A percentile compares a stretch with the other conserved stretches of the same genome.
Conservation (phyloP, 2,113 vertebrate species). For the Desmodus rotundus region DNA sequence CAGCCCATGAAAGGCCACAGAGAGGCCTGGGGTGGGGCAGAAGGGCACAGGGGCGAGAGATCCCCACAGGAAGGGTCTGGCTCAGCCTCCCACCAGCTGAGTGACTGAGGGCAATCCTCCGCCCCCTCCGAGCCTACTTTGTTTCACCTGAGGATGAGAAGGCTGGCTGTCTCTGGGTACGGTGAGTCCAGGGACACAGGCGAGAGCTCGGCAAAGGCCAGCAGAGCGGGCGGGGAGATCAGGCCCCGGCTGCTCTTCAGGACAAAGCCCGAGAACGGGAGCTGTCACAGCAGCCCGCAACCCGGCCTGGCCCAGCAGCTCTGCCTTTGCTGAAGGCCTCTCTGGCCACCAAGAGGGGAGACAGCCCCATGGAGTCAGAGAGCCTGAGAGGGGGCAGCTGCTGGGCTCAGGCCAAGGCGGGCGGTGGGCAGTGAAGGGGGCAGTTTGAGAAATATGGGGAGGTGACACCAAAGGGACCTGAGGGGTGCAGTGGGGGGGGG, state of each 20-base stretch:
- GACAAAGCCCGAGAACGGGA: not conserved
- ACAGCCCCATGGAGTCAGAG: not conserved
- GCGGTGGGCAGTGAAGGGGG: accelerated
- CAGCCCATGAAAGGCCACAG: not conserved
- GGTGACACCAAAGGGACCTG: not conserved
- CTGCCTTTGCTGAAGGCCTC: not conserved
- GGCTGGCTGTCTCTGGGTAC: accelerated
- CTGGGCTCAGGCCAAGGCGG: not conserved
- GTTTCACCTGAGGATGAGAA: not conserved
- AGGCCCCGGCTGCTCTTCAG: not conserved
- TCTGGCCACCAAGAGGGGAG: not conserved
- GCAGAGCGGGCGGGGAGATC: not conserved
- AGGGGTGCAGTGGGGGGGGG: accelerated
- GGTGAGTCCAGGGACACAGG: not conserved
- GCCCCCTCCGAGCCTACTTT: not conserved
- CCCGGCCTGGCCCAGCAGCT: not conserved
- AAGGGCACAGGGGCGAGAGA: not conserved
- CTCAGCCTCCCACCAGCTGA: not conserved
- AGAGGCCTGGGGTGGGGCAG: not conserved
- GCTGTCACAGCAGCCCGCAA: accelerated
- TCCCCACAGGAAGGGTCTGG: not conserved
- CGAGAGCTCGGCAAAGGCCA: not conserved
- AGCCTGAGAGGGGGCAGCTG: not conserved
- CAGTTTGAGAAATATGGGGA: not conserved
- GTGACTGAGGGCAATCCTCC: not conserved